These are phyloP conservation scores for Pipra filicauda DNA, from an alignment of 2,113 vertebrate species.

Conservation along the genomic window DNA sequence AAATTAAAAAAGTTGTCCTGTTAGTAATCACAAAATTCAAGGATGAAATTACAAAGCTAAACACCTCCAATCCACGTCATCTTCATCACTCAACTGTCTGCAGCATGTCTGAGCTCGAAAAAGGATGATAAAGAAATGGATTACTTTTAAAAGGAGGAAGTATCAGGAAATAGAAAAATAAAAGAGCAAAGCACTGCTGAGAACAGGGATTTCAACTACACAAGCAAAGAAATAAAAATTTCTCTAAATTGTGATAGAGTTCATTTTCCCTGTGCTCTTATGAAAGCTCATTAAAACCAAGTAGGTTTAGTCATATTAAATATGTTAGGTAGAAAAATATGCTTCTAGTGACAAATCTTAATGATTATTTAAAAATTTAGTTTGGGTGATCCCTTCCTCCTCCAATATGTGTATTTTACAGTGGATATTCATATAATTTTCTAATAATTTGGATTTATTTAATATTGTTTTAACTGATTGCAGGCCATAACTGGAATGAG, in stretches of 20 bases:
- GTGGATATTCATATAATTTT: not conserved
- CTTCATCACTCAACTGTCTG: constrained; percentile 77
- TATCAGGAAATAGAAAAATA: constrained; percentile 66
- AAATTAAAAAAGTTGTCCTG: constrained; percentile 99
- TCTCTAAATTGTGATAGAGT: constrained; percentile 34
- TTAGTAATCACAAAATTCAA: constrained; percentile 99
- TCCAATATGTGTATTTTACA: not conserved
- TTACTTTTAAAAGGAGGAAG: constrained; percentile 79
- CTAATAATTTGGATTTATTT: not conserved
- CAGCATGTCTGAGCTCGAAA: constrained; percentile 50
- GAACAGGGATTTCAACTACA: constrained; percentile 56
- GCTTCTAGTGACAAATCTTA: not conserved
- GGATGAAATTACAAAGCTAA: constrained; percentile 97
- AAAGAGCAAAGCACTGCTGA: constrained; percentile 41
- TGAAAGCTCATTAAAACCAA: constrained; percentile 32
- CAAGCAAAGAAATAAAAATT: constrained; percentile 42
- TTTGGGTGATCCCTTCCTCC: not conserved
- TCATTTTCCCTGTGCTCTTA: constrained; percentile 17
- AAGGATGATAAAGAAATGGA: constrained; percentile 70
- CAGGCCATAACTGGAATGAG: not conserved
- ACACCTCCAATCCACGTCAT: constrained; percentile 81
- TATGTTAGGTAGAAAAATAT: not conserved
- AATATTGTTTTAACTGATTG: not conserved
- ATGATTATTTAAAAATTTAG: not conserved
- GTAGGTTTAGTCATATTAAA: not conserved